These are phyloP conservation scores for Leucoraja ocellata DNA, from an alignment of 2,797 vertebrate genomes.

Conservation along the genomic window DNA sequence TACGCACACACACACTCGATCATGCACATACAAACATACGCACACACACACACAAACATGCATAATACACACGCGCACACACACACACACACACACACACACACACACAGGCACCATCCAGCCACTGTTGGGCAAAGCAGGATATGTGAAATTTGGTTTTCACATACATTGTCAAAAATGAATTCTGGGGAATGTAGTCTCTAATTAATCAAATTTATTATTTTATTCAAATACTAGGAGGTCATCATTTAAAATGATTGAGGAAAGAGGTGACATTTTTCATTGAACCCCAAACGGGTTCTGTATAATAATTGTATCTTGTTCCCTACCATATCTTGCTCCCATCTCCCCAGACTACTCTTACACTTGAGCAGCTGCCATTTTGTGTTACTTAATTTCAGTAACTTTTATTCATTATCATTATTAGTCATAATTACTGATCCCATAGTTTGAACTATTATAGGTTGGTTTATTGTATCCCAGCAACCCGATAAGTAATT, in stretches of 20 bases:
- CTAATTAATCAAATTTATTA: background rate
- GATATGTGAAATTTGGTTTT: background rate
- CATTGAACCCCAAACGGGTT: background rate
- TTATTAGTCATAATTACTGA: too few relatives aligned
- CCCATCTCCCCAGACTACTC: background rate
- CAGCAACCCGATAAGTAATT: background rate
- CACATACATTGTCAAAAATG: constrained; percentile 4
- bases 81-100: background rate
- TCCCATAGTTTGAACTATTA: background rate
- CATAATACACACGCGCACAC: too few relatives aligned
- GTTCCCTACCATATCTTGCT: too few relatives aligned
- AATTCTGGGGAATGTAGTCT: constrained; percentile 29
- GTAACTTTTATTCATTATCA: background rate
- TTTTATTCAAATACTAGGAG: background rate
- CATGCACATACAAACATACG: background rate
- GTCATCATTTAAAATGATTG: background rate
- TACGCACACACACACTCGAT: background rate
- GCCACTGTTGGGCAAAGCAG: background rate
- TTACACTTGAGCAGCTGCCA: background rate
- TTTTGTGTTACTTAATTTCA: background rate
- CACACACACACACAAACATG: too few relatives aligned
- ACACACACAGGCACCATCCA: background rate
- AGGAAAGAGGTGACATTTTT: background rate
- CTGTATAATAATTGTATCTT: background rate
- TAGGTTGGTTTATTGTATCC: background rate